Evolutionary conservation across 2,113 vertebrate genomes (phyloP), one percentile per base, ranked within the genome.

Genomic region (Gulo gulo): DNA sequence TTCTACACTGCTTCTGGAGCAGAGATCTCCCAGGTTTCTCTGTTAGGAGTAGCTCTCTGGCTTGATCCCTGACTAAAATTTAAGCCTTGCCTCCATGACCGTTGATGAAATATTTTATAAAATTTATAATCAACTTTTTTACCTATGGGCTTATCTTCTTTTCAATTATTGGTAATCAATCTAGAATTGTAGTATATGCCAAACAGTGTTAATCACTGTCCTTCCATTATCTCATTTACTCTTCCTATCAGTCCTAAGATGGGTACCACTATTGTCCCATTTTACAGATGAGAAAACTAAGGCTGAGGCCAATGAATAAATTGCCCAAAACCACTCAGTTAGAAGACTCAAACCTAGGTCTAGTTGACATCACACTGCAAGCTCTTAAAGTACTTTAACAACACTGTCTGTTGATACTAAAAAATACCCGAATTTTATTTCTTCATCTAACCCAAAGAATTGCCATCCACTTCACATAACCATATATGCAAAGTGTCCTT

Each of bases 31-130:
- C 6, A 63, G 6, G 8, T 88, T 65, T 95, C 61, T 88, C 79
- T 91, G 34, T 94, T 55, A 88, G 11, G 10, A 92, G 31, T 45
- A 69, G 50, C 7, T 78, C 26, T 18, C 34, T 92, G 73, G 26
- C 57, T 90, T 96, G 91, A 87, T 3, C 4, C 2, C n/a, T 34
- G 31, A 82, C 57, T 73, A 88, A 94, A 97, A 95, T 78, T 80
- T 85, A 88, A 95, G 55, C 29, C n/a, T 50, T 61, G 42, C 24
- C 34, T 97, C 42, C 71, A 69, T 16, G 21, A 63, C 5, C 26
- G 21, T 21, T 63, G 59, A 95, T 31, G 45, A 95, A 82, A 61
- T 45, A 47, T 39, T 71, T 91, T 24, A 76, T 8, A 13, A 63
- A 57, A 69, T 29, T 57, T 93, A 65, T 23, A 79, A 79, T 67